Conservation (phyloP, 2,113 vertebrate genomes). For the Dromaius novaehollandiae region DNA sequence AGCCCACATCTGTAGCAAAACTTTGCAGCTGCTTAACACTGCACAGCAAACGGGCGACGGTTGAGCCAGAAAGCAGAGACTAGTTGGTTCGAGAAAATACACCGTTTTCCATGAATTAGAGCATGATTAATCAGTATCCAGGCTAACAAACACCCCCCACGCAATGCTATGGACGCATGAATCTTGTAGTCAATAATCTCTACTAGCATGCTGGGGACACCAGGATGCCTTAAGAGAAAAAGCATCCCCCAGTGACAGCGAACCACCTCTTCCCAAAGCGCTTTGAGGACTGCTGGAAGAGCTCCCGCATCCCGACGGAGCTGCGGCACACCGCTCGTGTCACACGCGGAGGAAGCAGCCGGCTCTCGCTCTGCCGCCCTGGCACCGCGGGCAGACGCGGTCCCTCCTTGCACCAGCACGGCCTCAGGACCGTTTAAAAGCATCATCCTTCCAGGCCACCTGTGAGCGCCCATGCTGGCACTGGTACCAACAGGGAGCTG, state of each 20-base stretch:
- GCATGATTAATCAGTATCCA: constrained; percentile 42
- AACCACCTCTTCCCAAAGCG: neutral
- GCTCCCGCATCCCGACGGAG: accelerated
- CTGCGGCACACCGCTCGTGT: neutral
- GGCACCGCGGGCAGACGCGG: neutral
- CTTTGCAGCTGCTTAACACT: neutral
- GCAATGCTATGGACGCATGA: neutral
- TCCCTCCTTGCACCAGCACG: accelerated
- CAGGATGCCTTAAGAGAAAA: neutral
- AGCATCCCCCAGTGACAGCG: neutral
- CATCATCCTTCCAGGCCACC: neutral
- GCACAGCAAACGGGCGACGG: neutral
- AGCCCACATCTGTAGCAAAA: neutral
- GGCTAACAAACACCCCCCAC: neutral
- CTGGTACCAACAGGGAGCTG: neutral
- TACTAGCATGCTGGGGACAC: neutral
- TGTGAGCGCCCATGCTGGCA: neutral
- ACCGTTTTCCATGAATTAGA: constrained; percentile 25
- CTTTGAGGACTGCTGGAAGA: neutral
- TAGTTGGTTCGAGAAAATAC: neutral
- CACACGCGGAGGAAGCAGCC: neutral
- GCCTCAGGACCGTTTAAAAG: neutral
- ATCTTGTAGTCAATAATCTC: neutral
- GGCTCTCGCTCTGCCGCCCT: neutral
- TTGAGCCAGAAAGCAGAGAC: neutral